Percentiles rank a stretch among this genome's conserved stretches.
Conservation (phyloP, 2,113 vertebrate species). For the Beaufortia kweichowensis region DNA sequence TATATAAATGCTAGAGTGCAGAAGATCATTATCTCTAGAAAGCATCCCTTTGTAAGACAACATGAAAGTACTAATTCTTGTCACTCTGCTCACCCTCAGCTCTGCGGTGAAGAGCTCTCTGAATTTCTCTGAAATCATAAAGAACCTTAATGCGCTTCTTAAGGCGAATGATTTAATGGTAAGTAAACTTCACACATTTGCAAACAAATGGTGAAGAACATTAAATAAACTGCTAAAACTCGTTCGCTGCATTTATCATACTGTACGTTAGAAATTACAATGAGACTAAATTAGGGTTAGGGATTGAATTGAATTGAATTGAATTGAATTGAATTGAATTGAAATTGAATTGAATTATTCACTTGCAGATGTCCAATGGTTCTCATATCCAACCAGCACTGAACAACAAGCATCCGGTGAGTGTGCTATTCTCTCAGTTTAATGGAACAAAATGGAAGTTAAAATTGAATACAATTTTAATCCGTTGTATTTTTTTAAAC, state of each 20-base stretch:
- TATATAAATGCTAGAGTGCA: conserved; percentile 42
- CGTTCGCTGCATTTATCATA: not conserved
- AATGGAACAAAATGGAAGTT: not conserved
- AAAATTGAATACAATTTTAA: not conserved
- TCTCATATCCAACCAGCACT: not conserved
- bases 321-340: too few species aligned
- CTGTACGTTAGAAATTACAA: not conserved
- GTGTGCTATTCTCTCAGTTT: not conserved
- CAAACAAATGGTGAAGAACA: not conserved
- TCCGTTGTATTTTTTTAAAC: not conserved
- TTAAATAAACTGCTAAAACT: not conserved
- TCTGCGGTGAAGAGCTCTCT: accelerated
- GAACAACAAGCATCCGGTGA: not conserved
- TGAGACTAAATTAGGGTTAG: not conserved
- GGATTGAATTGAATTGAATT: too few species aligned
- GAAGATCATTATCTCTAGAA: conserved; percentile 49
- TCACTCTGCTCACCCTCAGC: not conserved
- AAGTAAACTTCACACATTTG: not conserved
- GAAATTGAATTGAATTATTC: not conserved
- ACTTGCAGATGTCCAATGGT: not conserved
- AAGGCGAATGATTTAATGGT: not conserved
- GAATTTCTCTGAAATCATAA: accelerated
- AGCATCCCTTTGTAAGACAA: conserved; percentile 40
- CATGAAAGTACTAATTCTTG: conserved; percentile 41
- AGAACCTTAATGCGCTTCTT: accelerated